A percentile compares a stretch with the other conserved stretches of the same genome.
phyloP scores from a whole-genome alignment of 2,888 invertebrate genomes.

The Toxonevra muliebris region DNA sequence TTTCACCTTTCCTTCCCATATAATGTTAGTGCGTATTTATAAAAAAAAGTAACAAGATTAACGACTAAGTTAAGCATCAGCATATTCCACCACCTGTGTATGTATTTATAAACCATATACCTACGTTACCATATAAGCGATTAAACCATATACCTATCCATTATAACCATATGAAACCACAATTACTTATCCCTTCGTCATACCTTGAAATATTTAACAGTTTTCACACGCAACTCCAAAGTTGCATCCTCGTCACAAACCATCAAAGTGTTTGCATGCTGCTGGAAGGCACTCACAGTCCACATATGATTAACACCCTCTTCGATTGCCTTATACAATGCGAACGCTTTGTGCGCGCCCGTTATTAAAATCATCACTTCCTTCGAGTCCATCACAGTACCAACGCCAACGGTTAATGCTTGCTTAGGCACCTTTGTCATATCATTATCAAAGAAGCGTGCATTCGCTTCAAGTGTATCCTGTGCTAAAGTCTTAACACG shows the following conservation, averaged over 20 bases:
- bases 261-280: conserved; percentile 91
- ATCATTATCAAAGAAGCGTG: conserved; percentile 96
- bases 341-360: conserved; percentile 95
- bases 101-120: not conserved
- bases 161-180: not conserved
- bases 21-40: no score
- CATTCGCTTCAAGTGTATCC: conserved; percentile 97
- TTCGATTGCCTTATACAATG: conserved; percentile 97
- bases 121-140: conserved; percentile 3
- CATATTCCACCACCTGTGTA: no score
- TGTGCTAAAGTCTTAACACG: conserved; percentile 95
- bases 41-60: no score
- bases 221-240: conserved; percentile 94
- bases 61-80: no score
- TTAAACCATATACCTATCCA: not conserved
- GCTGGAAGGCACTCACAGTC: conserved; percentile 99
- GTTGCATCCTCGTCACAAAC: conserved; percentile 98
- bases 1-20: no score
- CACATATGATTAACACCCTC: conserved; percentile 99
- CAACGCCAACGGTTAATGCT: conserved; percentile 98
- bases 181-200: conserved; percentile 26
- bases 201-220: conserved; percentile 98
- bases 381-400: conserved; percentile 97
- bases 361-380: conserved; percentile 99
- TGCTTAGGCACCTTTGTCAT: conserved; percentile 92